A percentile compares a stretch with the other conserved stretches of the same genome.
Conservation (phyloP, 2,113 vertebrate species). For the Hippopotamus amphibius region DNA sequence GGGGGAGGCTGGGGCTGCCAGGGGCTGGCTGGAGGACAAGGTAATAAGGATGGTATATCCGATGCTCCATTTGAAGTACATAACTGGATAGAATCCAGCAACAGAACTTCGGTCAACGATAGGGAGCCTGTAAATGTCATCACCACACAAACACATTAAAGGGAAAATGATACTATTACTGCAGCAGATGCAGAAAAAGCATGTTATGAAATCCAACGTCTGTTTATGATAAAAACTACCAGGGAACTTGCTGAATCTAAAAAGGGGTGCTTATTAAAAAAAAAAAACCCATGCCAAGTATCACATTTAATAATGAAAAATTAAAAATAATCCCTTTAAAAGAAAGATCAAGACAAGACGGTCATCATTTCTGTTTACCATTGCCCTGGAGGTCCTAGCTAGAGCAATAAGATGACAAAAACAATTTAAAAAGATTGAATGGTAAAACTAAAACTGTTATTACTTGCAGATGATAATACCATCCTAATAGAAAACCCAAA, state of each 20-base stretch:
- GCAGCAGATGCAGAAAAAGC: conserved; percentile 3
- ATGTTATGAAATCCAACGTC: neutral
- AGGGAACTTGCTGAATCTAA: neutral
- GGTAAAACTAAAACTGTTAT: neutral
- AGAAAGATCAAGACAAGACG: neutral
- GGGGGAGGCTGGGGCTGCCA: neutral
- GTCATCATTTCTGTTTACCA: neutral
- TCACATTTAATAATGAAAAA: conserved; percentile 17
- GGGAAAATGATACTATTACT: neutral
- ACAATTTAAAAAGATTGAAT: neutral
- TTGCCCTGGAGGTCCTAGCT: neutral
- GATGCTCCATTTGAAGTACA: neutral
- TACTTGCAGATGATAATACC: neutral
- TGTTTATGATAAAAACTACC: conserved; percentile 20
- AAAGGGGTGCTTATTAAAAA: neutral
- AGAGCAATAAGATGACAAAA: conserved; percentile 18
- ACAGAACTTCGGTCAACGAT: neutral
- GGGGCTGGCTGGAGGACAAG: neutral
- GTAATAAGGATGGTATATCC: neutral
- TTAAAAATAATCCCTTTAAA: neutral
- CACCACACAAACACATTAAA: neutral
- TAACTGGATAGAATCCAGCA: neutral
- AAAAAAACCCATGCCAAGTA: neutral
- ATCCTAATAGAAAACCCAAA: conserved; percentile 1
- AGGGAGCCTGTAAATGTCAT: neutral